A percentile compares a stretch with the other conserved stretches of the same genome.
phyloP scores from a whole-genome alignment of 2,113 vertebrate genomes.

The Mustela nigripes region DNA sequence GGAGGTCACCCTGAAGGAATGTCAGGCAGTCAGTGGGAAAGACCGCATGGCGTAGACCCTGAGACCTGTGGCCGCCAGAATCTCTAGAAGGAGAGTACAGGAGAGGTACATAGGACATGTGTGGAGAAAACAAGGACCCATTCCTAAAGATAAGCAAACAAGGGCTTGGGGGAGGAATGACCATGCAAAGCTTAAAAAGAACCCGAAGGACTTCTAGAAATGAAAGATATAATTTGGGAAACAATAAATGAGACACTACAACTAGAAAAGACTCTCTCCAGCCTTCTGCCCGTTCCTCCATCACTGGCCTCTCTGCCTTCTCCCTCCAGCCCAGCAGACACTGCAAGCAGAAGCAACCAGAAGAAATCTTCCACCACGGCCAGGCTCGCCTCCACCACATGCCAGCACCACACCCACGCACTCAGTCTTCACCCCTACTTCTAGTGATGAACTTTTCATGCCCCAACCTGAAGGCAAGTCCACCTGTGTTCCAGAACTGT shows the following conservation, averaged over 20 bases:
- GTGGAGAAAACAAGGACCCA: not conserved
- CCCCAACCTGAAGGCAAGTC: not conserved
- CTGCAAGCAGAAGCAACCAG: not conserved
- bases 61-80: not conserved
- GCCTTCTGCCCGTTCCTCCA: not conserved
- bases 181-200: not conserved
- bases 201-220: not conserved
- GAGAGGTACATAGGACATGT: fast-evolving
- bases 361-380: not conserved
- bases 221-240: not conserved
- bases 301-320: too few relatives aligned
- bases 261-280: not conserved
- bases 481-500: not conserved
- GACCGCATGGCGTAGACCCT: not conserved
- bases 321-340: not conserved
- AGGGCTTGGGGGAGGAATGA: not conserved
- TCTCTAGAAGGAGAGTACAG: not conserved
- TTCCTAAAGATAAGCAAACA: not conserved
- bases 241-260: not conserved
- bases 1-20: not conserved
- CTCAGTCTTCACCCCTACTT: not conserved
- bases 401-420: too few relatives aligned
- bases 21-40: not conserved
- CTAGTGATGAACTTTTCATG: not conserved
- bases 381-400: fast-evolving